phyloP scores from a whole-genome alignment of 2,797 vertebrate genomes.

The Xenops minutus region DNA sequence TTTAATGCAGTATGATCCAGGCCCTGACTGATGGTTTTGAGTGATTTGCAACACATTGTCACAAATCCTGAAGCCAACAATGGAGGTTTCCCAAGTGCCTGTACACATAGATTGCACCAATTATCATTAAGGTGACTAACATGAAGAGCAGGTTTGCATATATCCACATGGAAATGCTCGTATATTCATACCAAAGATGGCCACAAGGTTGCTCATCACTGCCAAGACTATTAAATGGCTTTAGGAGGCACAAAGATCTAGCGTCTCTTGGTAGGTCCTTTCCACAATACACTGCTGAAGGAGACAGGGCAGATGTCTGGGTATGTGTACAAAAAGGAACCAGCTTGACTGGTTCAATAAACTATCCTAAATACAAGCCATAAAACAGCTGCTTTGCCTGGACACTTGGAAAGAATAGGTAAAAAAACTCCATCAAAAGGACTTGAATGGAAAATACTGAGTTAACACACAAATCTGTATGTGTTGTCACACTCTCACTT shows the following conservation, averaged over 20 bases:
- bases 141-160: background rate
- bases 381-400: background rate
- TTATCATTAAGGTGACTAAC: background rate
- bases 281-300: background rate
- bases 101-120: background rate
- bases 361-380: background rate
- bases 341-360: background rate
- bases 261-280: background rate
- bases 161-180: background rate
- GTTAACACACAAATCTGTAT: background rate
- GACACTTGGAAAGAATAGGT: background rate
- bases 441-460: background rate
- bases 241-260: background rate
- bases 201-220: background rate
- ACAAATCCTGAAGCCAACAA: background rate
- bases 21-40: background rate
- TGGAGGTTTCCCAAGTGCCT: background rate
- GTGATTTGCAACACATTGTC: background rate
- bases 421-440: background rate
- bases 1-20: background rate
- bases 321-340: background rate
- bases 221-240: background rate
- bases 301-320: background rate
- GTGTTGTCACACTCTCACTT: background rate
- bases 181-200: background rate